Evolutionary conservation across 2,797 vertebrate species (phyloP).

Genomic region (Trematomus bernacchii): DNA sequence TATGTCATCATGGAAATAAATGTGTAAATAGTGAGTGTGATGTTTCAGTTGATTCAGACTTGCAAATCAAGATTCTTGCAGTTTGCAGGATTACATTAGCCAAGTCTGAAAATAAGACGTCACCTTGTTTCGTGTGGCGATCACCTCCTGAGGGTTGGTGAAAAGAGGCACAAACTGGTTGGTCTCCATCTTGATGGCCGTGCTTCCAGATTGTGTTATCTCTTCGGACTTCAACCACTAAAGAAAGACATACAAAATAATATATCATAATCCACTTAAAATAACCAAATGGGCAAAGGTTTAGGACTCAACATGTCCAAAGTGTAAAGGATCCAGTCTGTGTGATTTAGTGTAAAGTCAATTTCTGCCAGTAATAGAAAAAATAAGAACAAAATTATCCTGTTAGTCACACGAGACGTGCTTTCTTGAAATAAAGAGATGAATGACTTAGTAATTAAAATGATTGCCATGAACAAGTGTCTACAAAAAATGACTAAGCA

Average conservation of each 20-base stretch:
- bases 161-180: constrained; percentile 99
- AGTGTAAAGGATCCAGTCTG: not conserved
- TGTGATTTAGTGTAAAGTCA: not conserved
- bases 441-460: no score
- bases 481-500: no score
- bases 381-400: no score
- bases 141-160: constrained; percentile 96
- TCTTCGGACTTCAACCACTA: constrained; percentile 97
- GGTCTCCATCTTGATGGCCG: constrained; percentile 94
- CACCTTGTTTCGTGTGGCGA: constrained; percentile 98
- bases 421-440: no score
- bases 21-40: no score
- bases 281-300: not conserved
- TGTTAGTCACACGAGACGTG: no score
- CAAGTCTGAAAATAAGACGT: not conserved
- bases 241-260: not conserved
- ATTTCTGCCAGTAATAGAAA: no score
- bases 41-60: no score
- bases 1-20: no score
- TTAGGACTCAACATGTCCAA: not conserved
- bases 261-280: not conserved
- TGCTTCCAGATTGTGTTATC: constrained; percentile 90
- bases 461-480: no score
- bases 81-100: no score
- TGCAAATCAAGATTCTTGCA: no score